Conservation (phyloP, 2,797 vertebrate species). For the Pantherophis vulpinus region DNA sequence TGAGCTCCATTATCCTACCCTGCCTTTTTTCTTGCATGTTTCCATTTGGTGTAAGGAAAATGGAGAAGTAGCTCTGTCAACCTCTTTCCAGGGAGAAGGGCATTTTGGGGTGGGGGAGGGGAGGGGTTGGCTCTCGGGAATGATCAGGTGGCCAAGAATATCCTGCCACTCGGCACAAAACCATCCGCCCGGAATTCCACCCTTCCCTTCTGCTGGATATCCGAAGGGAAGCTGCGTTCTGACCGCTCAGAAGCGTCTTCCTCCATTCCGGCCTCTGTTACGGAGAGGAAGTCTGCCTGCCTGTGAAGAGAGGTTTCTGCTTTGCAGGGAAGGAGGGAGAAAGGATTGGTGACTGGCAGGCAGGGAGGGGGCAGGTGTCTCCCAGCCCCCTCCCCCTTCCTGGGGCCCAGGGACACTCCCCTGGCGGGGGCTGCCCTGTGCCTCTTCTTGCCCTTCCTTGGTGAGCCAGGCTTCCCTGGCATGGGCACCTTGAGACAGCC, state of each 20-base stretch:
- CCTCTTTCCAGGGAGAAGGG: not conserved
- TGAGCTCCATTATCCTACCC: accelerated
- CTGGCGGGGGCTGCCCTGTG: not conserved
- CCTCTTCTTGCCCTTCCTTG: not conserved
- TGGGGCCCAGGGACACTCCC: not conserved
- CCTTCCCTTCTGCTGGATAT: not conserved
- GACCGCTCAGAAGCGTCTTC: not conserved
- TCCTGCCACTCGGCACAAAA: not conserved
- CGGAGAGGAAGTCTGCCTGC: not conserved
- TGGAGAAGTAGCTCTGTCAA: not conserved
- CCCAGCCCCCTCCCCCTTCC: not conserved
- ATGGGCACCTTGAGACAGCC: not conserved
- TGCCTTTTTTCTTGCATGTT: not conserved
- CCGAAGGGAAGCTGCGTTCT: not conserved
- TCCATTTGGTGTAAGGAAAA: not conserved
- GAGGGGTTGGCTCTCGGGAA: not conserved
- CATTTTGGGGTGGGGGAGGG: not conserved
- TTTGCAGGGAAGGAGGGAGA: not conserved
- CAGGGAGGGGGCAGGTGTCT: not conserved
- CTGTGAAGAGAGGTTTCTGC: not conserved
- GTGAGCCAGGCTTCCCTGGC: not conserved
- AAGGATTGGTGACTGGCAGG: not conserved
- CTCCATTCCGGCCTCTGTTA: not conserved
- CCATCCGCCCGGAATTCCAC: not conserved
- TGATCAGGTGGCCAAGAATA: not conserved